Evolutionary conservation across 2,797 vertebrate species (phyloP).

Genomic region (Oreonectes daqikongensis): DNA sequence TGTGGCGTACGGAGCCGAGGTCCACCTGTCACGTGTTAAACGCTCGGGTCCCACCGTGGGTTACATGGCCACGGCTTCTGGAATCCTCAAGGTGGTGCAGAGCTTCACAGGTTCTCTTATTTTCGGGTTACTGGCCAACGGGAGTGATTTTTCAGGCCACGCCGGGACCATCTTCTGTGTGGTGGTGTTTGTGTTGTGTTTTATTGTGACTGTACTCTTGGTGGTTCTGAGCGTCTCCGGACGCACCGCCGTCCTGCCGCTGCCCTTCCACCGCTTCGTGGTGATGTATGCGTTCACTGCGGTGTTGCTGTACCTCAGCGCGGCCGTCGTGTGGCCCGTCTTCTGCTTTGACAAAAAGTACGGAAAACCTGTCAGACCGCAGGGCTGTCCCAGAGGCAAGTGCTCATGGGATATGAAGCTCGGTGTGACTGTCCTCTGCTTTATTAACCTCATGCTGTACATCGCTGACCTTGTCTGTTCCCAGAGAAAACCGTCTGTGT

Average conservation of each 20-base stretch:
- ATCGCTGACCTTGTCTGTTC: slow-evolving; percentile 84
- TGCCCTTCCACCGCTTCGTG: slow-evolving; percentile 84
- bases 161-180: slow-evolving; percentile 87
- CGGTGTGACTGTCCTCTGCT: slow-evolving; percentile 87
- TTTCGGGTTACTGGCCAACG: slow-evolving; percentile 84
- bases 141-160: slow-evolving; percentile 79
- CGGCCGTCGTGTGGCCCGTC: slow-evolving; percentile 89
- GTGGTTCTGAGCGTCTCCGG: slow-evolving; percentile 84
- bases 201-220: slow-evolving; percentile 77
- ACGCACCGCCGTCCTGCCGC: slow-evolving; percentile 69
- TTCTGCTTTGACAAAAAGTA: slow-evolving; percentile 94
- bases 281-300: slow-evolving; percentile 86
- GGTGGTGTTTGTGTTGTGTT: slow-evolving; percentile 86
- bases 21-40: slow-evolving; percentile 83
- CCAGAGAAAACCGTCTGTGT: slow-evolving; percentile 79
- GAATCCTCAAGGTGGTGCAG: slow-evolving; percentile 92
- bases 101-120: slow-evolving; percentile 89
- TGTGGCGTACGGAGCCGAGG: slow-evolving; percentile 79
- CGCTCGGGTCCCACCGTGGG: slow-evolving; percentile 83
- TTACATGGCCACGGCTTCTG: slow-evolving; percentile 91
- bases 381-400: slow-evolving; percentile 77
- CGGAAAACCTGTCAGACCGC: slow-evolving; percentile 78
- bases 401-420: slow-evolving; percentile 94
- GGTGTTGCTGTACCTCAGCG: slow-evolving; percentile 86
- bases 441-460: slow-evolving; percentile 87